phyloP scores from a whole-genome alignment of 2,888 invertebrate species.

The Patella pellucida region DNA sequence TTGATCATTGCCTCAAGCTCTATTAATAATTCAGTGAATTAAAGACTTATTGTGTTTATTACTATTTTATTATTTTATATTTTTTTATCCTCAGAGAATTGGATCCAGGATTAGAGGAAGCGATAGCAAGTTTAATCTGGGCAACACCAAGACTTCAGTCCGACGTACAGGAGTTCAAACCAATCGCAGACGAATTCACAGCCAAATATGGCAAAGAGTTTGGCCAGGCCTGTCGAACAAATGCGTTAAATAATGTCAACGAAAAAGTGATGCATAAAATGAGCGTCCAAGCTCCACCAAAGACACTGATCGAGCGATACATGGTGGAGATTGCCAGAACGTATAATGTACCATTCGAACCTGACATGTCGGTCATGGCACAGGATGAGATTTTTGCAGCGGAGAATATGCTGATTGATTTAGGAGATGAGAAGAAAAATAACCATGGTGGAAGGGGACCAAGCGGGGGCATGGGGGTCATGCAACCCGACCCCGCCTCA shows the following conservation, averaged over 20 bases:
- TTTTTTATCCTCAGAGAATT: conserved; percentile 74
- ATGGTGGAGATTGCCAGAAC: conserved; percentile 96
- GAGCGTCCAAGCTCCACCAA: conserved; percentile 86
- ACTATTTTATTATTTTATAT: conserved; percentile 1
- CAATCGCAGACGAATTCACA: conserved; percentile 89
- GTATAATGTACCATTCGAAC: conserved; percentile 93
- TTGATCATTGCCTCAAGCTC: no score
- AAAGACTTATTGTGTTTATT: not conserved
- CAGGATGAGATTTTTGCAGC: conserved; percentile 60
- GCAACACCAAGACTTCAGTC: conserved; percentile 87
- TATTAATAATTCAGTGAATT: no score
- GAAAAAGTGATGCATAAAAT: conserved; percentile 81
- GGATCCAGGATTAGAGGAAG: conserved; percentile 95
- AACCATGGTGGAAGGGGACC: conserved; percentile 44
- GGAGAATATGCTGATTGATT: conserved; percentile 61
- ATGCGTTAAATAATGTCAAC: conserved; percentile 85
- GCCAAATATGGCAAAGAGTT: conserved; percentile 95
- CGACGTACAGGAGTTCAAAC: conserved; percentile 78
- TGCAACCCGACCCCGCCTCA: conserved; percentile 34
- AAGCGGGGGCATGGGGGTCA: conserved; percentile 37
- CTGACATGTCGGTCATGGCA: conserved; percentile 79
- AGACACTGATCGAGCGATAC: conserved; percentile 91
- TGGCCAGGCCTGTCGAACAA: conserved; percentile 84
- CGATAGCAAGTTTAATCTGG: conserved; percentile 97
- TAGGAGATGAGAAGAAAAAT: conserved; percentile 52